Evolutionary conservation across 2,113 vertebrate species (phyloP), one percentile per base, ranked within the genome.

Genomic region (Tachysurus vachellii): DNA sequence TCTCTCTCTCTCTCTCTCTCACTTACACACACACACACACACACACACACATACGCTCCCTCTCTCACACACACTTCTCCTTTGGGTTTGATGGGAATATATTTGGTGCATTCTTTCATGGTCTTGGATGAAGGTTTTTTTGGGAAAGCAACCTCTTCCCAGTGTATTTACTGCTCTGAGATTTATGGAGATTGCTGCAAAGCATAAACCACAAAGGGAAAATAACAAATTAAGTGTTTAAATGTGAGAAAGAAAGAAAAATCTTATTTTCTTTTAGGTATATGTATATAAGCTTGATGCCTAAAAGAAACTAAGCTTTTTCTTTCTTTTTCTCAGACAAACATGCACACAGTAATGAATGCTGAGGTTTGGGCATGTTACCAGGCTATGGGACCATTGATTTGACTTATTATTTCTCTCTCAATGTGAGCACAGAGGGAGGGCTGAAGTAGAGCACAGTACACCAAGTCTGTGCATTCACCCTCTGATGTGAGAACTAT

Each of bases 341-440:
- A 75, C 59, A 71, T 62, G n/a, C 59, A 80, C 82, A 75, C 28
- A 56, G 36, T 82, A 47, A 76, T 61, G 84, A 86, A 73, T 82
- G 88, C 80, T 70, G 54, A 80, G 26, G 82, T 88, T 82, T 86
- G 21, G 59, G n/a, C 64, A 70, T 89, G 73, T 82, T 87, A 44
- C 54, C 28, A 50, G 59, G 75, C 31, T 44, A 80, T 88, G 86
- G 86, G 84, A 53, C 75, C 76, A 62, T 73, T 84, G 84, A 66
- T 88, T 89, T 87, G 57, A 82, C 70, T 73, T 85, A 85, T 90
- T 86, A 85, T 87, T 80, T 66, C 62, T 71, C 68, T 59, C 56
- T 68, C 12, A 82, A 81, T 70, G 71, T 36, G 1, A 23, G n/a
- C 53, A 23, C 80, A 59, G 66, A 56, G 75, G 89, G 80, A 82